phyloP scores from a whole-genome alignment of 2,113 vertebrate genomes.

The Hemichromis elongatus region DNA sequence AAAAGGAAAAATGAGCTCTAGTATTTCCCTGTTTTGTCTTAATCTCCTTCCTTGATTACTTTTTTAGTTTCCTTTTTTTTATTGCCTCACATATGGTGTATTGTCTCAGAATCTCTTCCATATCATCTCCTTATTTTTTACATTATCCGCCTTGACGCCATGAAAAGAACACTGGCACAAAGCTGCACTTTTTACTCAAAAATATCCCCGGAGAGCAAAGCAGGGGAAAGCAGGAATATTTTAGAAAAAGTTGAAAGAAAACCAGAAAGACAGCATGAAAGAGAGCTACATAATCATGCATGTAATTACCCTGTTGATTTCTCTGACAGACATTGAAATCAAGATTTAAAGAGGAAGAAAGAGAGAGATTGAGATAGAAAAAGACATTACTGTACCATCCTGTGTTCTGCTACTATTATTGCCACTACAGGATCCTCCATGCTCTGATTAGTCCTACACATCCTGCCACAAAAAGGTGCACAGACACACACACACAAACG shows the following conservation, averaged over 20 bases:
- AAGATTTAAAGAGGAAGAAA: neutral
- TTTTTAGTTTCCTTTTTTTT: neutral
- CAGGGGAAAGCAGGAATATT: neutral
- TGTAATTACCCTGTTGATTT: conserved; percentile 32
- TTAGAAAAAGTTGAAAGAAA: neutral
- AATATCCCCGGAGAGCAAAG: neutral
- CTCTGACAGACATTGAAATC: conserved; percentile 18
- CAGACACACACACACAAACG: neutral
- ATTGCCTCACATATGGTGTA: neutral
- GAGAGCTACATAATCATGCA: neutral
- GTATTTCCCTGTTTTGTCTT: neutral
- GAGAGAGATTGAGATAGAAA: neutral
- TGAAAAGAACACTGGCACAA: conserved; percentile 5
- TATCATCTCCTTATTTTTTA: neutral
- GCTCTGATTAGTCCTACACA: conserved; percentile 9
- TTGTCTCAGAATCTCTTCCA: neutral
- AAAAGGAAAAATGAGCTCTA: neutral
- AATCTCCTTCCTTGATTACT: neutral
- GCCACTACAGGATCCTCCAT: neutral
- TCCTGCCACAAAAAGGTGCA: neutral
- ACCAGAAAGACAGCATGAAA: neutral
- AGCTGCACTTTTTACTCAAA: neutral
- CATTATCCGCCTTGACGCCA: neutral
- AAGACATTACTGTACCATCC: neutral
- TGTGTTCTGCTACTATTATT: neutral